These are phyloP conservation scores for Myotis davidii DNA, from an alignment of 2,113 vertebrate species.

Conservation along the genomic window DNA sequence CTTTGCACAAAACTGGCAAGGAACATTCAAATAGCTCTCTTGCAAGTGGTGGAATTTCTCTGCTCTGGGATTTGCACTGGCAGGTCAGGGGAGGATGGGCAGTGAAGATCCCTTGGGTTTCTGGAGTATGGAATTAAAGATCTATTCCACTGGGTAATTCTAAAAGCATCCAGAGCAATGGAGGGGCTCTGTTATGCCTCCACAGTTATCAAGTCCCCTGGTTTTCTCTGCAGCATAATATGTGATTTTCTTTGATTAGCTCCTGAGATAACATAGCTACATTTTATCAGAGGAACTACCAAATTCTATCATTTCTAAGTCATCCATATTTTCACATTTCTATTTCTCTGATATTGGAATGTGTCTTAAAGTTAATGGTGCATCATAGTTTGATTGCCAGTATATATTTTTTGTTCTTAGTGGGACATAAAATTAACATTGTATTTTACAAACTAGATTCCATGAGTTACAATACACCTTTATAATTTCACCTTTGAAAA, in stretches of 20 bases:
- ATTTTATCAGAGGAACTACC: neutral
- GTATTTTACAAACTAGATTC: neutral
- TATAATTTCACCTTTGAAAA: neutral
- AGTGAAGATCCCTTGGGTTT: neutral
- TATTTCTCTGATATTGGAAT: neutral
- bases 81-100: neutral
- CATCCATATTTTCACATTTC: neutral
- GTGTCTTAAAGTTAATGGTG: neutral
- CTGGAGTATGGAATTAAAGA: neutral
- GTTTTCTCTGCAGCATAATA: neutral
- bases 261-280: neutral
- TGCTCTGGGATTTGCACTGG: neutral
- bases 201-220: neutral
- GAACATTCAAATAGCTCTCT: neutral
- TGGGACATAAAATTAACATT: neutral
- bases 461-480: neutral
- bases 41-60: neutral
- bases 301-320: constrained; percentile 4
- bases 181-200: neutral
- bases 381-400: neutral
- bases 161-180: neutral
- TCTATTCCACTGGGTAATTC: neutral
- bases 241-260: neutral
- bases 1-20: neutral
- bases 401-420: constrained; percentile 14